Evolutionary conservation across 2,888 invertebrate species (phyloP), one percentile per base, ranked within the genome.

Genomic region (Aleiodes alternator): DNA sequence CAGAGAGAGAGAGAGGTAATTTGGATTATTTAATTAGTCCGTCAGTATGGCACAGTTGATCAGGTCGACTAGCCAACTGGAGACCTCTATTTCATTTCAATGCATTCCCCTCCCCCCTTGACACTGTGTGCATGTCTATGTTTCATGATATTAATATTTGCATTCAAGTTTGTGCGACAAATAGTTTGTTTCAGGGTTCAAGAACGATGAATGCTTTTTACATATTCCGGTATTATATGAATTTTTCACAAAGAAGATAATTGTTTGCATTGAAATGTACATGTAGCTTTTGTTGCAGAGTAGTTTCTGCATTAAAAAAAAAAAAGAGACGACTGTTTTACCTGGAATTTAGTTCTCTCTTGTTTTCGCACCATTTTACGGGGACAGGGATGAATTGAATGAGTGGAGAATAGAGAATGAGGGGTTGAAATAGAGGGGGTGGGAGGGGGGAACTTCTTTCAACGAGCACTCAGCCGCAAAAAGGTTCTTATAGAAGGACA

Each of bases 1-100:
- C 64, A 43, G 53, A 14, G 51, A 48, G 53, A 14, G 51, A 48
- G 55, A 66, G 50, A 55, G 23, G 23, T 14, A 71, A 71, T 72
- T 71, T 68, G 59, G 66, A 56, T 66, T 72, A 66, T 75, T 75
- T 64, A 72, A 75, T 75, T 75, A 75, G 71, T 71, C 71, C 56
- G 75, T 66, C 72, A 71, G 71, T 71, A 48, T 56, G 66, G 57
- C 56, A 66, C 71, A 68, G 57, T 68, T 72, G 31, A 64, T 64
- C 64, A 64, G 64, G 64, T 48, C 38, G 16, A 43, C 64, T 61
- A 38, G 61, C 61, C 31, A 31, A 34, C 14, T 12, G 9, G 11
- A 43, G 64, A 64, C 16, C 48, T 64, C 64, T 43, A 48, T 64
- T 12, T 61, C 31, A 66, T 16, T 70, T 56, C 53, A 53, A 55